Percentiles rank a stretch among this genome's conserved stretches.
These are phyloP conservation scores for Meandrina meandrites DNA, from an alignment of 92 coral and sea anemone genomes.

Conservation along the genomic window DNA sequence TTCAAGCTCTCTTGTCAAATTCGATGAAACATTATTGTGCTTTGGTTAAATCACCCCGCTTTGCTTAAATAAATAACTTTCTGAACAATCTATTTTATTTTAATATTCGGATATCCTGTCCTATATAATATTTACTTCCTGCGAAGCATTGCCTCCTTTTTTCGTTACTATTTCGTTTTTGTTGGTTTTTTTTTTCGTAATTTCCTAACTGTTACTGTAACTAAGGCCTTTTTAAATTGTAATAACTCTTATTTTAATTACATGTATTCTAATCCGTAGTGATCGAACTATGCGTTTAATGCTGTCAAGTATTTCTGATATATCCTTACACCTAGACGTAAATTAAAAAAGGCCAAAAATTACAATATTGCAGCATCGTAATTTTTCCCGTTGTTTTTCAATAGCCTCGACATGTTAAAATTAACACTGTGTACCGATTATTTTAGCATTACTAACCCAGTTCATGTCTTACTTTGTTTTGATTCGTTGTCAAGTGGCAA, in stretches of 20 bases:
- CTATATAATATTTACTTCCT: background rate
- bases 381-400: background rate
- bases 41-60: background rate
- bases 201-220: background rate
- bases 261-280: slow-evolving; percentile 14
- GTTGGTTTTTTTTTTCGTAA: background rate
- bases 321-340: too few relatives aligned
- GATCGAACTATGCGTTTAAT: slow-evolving; percentile 33
- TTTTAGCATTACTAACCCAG: background rate
- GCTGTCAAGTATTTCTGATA: background rate
- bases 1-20: background rate
- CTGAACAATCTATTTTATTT: background rate
- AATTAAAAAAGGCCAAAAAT: background rate
- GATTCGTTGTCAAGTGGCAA: slow-evolving; percentile 16
- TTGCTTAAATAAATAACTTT: slow-evolving; percentile 3
- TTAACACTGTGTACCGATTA: background rate
- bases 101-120: slow-evolving; percentile 3
- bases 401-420: background rate
- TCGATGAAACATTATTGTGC: background rate
- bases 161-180: too few relatives aligned
- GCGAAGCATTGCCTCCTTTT: background rate
- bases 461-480: slow-evolving; percentile 7
- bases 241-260: background rate
- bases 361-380: background rate
- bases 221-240: background rate